Base-by-base conservation (phyloP, 64 coral and sea anemone species). In the Stylophora pistillata region DNA sequence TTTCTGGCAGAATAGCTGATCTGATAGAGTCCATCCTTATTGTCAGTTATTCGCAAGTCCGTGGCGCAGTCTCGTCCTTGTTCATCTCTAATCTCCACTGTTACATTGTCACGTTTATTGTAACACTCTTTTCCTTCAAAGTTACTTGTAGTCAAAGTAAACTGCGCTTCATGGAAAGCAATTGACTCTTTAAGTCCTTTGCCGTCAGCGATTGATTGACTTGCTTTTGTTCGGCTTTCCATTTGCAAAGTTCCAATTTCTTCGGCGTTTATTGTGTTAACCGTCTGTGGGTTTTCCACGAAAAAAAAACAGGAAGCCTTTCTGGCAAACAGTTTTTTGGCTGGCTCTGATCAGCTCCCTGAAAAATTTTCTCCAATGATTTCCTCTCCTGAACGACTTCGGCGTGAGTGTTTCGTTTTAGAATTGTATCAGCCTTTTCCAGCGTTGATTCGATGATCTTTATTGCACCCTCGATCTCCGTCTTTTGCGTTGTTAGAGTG, bases 1-100 rank as follows among this genome's bases (percentile, higher is more conserved):
- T 77, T 56, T 88, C 15, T 76, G 72, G 1, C 73, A 56, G 64
- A 68, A 29, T 70, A 88, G 20, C 82, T 90, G 2, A 94, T 47
- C n/a, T 90, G 70, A 29, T 90, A 90, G 57, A 31, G 85, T 29
- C 93, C 93, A 79, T 94, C 93, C 72, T 87, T 74, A 58, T 74
- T 86, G 41, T 94, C 58, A 30, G 80, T 76, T 30, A 94, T 71
- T 25, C 21, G n/a, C 64, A 68, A 11, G n/a, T 68, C 85, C 71
- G 65, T 55, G 55, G 20, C 37, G 65, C 27, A 75, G 56, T 15
- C 55, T 53, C 71, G 55, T 18, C 88, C 88, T 76, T 78, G 80
- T 30, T 72, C 83, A 33, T 88, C 85, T 14, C 47, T 29, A 5
- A 94, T 74, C 71, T 30, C 59, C 1, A 69, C 88, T 20, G 61